Conservation (phyloP, 2,797 vertebrate species). For the Xyrichtys novacula region DNA sequence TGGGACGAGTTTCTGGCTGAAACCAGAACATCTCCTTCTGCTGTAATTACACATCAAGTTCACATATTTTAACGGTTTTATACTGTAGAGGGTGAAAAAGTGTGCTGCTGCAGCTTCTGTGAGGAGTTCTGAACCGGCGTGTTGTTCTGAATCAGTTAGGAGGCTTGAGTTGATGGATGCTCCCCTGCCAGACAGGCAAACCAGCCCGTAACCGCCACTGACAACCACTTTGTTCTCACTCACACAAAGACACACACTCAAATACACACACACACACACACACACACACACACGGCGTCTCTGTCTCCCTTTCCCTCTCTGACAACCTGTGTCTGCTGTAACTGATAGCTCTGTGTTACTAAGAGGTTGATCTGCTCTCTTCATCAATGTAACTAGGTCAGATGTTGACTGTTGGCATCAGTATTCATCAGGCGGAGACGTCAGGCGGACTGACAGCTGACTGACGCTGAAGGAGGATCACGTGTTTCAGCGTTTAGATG, state of each 20-base stretch:
- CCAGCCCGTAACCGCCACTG: constrained; percentile 71
- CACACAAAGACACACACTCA: neutral
- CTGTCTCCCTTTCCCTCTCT: constrained; percentile 24
- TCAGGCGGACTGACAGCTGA: constrained; percentile 58
- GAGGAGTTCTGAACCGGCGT: constrained; percentile 57
- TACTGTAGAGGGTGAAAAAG: constrained; percentile 28
- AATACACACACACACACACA: constrained; percentile 10
- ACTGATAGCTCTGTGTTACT: constrained; percentile 52
- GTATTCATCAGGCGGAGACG: constrained; percentile 53
- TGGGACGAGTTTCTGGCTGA: constrained; percentile 29
- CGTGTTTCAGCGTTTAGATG: neutral
- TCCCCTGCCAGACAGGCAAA: constrained; percentile 58
- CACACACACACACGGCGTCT: neutral
- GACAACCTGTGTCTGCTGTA: constrained; percentile 53
- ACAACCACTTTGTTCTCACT: constrained; percentile 72
- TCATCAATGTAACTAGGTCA: constrained; percentile 68
- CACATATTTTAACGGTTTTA: too few relatives aligned
- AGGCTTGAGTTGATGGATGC: constrained; percentile 65
- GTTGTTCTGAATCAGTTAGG: constrained; percentile 61
- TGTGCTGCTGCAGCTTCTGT: constrained; percentile 19
- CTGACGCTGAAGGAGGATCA: constrained; percentile 22
- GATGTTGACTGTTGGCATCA: constrained; percentile 45
- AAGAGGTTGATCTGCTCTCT: constrained; percentile 40
- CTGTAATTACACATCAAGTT: constrained; percentile 47
- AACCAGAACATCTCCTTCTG: constrained; percentile 28